A percentile compares a stretch with the other conserved stretches of the same genome.
phyloP scores from a whole-genome alignment of 1,140 invertebrate genomes.

The Drosophila lacteicornis region DNA sequence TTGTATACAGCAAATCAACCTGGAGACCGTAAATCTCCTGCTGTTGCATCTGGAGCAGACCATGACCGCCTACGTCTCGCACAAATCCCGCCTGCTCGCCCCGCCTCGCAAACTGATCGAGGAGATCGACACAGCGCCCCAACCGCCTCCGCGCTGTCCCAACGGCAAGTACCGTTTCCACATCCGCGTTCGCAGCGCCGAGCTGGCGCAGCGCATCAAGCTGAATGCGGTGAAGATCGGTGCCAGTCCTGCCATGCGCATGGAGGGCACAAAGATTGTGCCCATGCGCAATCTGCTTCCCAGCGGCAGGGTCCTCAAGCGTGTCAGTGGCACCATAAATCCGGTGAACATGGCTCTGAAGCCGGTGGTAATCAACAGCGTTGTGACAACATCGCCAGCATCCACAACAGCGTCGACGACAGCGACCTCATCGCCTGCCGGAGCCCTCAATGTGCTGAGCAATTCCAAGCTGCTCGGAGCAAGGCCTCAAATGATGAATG shows the following conservation, averaged over 20 bases:
- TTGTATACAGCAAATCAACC: conserved; percentile 88
- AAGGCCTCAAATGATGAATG: conserved; percentile 64
- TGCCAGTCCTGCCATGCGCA: conserved; percentile 81
- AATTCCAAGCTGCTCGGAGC: conserved; percentile 54
- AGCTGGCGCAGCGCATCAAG: conserved; percentile 75
- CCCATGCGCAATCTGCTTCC: conserved; percentile 64
- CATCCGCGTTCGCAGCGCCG: conserved; percentile 72
- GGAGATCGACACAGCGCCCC: conserved; percentile 88
- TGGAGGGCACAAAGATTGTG: conserved; percentile 76
- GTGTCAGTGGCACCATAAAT: conserved; percentile 70
- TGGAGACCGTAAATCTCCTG: conserved; percentile 90
- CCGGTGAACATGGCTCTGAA: conserved; percentile 75
- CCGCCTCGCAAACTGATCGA: conserved; percentile 91
- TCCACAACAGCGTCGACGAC: not conserved
- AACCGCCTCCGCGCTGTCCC: conserved; percentile 89
- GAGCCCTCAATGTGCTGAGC: conserved; percentile 44
- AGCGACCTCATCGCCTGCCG: conserved; percentile 9
- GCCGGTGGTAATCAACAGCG: conserved; percentile 69
- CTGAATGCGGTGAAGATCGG: conserved; percentile 74
- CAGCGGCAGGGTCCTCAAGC: conserved; percentile 63
- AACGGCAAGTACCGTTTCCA: conserved; percentile 86
- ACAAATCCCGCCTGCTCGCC: conserved; percentile 90
- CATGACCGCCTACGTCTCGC: conserved; percentile 93
- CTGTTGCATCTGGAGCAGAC: conserved; percentile 90
- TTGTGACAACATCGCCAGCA: conserved; percentile 29